Conservation (phyloP, 2,797 vertebrate genomes). For the Oryzias dopingdopingensis region DNA sequence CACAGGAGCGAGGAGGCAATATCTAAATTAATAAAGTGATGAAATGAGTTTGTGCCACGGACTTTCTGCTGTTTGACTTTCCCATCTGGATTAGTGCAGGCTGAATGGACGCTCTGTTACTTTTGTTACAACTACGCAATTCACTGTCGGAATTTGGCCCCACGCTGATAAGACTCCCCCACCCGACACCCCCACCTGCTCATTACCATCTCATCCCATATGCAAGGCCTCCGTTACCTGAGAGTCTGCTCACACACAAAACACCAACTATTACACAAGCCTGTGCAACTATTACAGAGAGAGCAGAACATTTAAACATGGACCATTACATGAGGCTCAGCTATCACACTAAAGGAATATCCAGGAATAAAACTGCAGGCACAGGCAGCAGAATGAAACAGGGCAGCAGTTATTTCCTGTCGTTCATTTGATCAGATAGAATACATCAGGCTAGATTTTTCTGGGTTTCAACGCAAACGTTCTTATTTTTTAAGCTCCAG, state of each 20-base stretch:
- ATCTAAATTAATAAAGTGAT: constrained; percentile 86
- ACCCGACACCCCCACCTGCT: constrained; percentile 46
- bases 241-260: constrained; percentile 73
- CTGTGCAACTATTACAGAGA: constrained; percentile 72
- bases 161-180: constrained; percentile 68
- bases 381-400: constrained; percentile 8
- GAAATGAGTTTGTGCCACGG: constrained; percentile 85
- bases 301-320: constrained; percentile 63
- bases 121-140: constrained; percentile 84
- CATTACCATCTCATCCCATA: constrained; percentile 79
- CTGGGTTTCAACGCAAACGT: not conserved
- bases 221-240: constrained; percentile 76
- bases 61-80: constrained; percentile 90
- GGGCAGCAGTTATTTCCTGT: not conserved
- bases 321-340: constrained; percentile 65
- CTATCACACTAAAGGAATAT: constrained; percentile 38
- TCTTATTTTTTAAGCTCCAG: not conserved
- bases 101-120: constrained; percentile 86
- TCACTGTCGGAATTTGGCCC: constrained; percentile 83
- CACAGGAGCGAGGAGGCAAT: constrained; percentile 78
- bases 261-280: constrained; percentile 73
- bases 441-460: too few species aligned
- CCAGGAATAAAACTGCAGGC: constrained; percentile 10
- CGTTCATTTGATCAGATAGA: too few species aligned
- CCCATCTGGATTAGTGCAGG: constrained; percentile 88